Base-by-base conservation (phyloP, 2,888 invertebrate genomes). In the Rhabditoides inermis region DNA sequence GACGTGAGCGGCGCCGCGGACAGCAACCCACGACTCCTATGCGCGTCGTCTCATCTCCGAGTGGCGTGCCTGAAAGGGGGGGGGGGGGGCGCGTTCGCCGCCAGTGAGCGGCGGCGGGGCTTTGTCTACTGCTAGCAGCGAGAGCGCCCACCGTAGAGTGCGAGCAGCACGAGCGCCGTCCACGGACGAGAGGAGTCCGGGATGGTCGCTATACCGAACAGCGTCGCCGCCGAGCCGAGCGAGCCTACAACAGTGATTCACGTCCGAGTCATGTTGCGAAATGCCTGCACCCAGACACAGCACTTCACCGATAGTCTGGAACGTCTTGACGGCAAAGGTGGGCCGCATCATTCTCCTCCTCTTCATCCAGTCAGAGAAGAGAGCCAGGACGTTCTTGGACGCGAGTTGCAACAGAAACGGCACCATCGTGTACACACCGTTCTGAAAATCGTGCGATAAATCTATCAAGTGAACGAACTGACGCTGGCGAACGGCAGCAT, bases 401-500 rank as follows among this genome's bases (percentile, higher is more conserved):
- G 66, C 46, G 45, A 65, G 45, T 42, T 61, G 60, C n/a, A 55
- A 45, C 12, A 63, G 49, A 52, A 61, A 65, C 15, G 62, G 62
- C 3, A 65, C 46, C 35, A 53, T 53, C 1, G 65, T 56, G 52
- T 57, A 66, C 18, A 63, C 10, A n/a, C 66, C 66, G 50, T 65
- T 65, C 55, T 64, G 45, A 49, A 56, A 36, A n/a, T n/a, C n/a
- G n/a, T n/a, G n/a, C n/a, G n/a, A n/a, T n/a, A 32, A 32, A 7
- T 32, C 32, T 32, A 15, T 10, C 7, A 32, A 32, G 15, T 2
- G 3, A 4, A 2, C n/a, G 12, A 2, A 44, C 45, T 30, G 2
- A 54, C 54, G 23, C 25, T 46, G 12, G 28, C 12, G 15, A 55
- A 42, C 15, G 55, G 47, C 2, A 55, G 37, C 15, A 37, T 40